These are phyloP conservation scores for Acleris sparsana DNA, from an alignment of 2,888 invertebrate species.

Conservation along the genomic window DNA sequence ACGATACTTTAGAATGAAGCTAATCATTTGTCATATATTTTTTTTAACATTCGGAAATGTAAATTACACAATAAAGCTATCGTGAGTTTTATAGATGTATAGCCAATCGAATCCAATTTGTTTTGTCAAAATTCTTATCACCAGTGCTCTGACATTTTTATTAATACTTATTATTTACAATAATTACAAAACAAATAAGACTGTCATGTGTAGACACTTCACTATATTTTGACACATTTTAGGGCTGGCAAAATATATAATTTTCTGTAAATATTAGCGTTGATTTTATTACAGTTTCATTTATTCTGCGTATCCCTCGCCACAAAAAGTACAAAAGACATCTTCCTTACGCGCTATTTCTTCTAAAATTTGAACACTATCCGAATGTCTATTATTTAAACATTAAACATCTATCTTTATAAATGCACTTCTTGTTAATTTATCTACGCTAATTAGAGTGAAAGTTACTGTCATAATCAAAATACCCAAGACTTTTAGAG, in stretches of 20 bases:
- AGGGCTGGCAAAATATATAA: conserved; percentile 46
- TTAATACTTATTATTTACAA: conserved; percentile 32
- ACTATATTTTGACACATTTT: conserved; percentile 58
- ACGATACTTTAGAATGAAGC: no score
- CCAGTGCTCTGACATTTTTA: conserved; percentile 49
- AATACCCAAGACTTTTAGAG: conserved; percentile 12
- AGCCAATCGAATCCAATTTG: conserved; percentile 1
- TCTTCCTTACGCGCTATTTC: conserved; percentile 62
- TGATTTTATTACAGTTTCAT: conserved; percentile 31
- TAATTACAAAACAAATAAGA: conserved; percentile 29
- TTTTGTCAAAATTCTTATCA: conserved; percentile 39
- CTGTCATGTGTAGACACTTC: conserved; percentile 23
- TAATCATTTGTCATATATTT: no score
- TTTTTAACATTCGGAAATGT: no score
- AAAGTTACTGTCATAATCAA: conserved; percentile 38
- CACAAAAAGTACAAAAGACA: conserved; percentile 79
- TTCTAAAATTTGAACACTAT: conserved; percentile 73
- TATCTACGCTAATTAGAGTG: conserved; percentile 60
- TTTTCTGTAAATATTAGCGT: conserved; percentile 4
- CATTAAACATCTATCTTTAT: conserved; percentile 76
- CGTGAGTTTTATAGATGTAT: neutral
- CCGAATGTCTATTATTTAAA: conserved; percentile 69
- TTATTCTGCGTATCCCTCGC: conserved; percentile 68
- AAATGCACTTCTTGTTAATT: conserved; percentile 81
- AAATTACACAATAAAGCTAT: neutral